Conservation (phyloP, 2,797 vertebrate species). For the Sebastes nivosus region DNA sequence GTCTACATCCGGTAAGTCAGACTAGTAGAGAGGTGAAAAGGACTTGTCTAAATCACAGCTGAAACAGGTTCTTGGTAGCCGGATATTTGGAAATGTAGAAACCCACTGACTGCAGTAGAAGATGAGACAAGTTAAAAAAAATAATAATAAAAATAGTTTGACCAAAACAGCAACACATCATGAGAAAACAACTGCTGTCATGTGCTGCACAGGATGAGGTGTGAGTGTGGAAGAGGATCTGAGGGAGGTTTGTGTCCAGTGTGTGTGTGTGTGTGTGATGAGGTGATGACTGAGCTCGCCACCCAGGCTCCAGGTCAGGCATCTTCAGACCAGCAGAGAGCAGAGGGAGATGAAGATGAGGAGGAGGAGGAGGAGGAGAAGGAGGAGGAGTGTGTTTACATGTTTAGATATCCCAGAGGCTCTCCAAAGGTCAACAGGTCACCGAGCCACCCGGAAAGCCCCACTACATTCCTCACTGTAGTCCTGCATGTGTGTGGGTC, state of each 20-base stretch:
- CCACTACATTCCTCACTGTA: constrained; percentile 72
- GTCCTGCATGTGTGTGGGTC: constrained; percentile 31
- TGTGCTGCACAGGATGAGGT: background rate
- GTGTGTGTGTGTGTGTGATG: constrained; percentile 21
- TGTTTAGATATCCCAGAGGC: constrained; percentile 88
- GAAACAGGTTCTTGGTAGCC: background rate
- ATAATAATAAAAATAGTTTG: background rate
- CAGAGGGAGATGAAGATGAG: constrained; percentile 27
- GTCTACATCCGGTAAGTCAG: background rate
- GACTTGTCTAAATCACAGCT: background rate
- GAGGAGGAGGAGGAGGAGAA: constrained; percentile 39
- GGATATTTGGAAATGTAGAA: background rate
- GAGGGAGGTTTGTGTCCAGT: background rate
- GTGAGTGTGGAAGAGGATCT: background rate
- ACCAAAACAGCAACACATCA: background rate
- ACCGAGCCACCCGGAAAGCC: constrained; percentile 68
- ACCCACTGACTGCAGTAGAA: background rate
- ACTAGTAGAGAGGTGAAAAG: background rate
- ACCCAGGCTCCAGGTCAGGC: constrained; percentile 48
- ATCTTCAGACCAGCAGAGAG: constrained; percentile 15
- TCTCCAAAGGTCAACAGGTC: constrained; percentile 88
- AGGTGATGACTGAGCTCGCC: constrained; percentile 61
- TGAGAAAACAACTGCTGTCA: background rate
- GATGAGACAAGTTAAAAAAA: background rate
- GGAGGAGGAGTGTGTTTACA: constrained; percentile 73